Conservation (phyloP, 2,113 vertebrate species). For the Catagonus wagneri region DNA sequence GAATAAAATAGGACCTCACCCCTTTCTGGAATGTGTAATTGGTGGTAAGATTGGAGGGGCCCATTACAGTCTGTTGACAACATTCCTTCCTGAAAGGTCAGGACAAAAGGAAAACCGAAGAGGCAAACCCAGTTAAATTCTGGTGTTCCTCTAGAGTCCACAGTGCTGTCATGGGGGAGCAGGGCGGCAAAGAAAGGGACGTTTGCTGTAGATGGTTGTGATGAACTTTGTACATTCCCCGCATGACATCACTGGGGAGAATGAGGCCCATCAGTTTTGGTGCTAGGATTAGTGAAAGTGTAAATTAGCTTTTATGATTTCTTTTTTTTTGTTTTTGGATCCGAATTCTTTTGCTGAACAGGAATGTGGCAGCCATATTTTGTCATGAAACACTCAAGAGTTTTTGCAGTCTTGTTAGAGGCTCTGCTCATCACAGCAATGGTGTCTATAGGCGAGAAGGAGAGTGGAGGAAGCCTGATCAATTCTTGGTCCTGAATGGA, state of each 20-base stretch:
- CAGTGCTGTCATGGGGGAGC: not conserved
- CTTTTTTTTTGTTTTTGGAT: not conserved
- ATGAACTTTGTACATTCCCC: not conserved
- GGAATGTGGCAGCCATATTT: not conserved
- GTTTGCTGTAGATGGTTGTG: not conserved
- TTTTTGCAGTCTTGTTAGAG: not conserved
- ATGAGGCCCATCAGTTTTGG: not conserved
- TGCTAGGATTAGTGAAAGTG: not conserved
- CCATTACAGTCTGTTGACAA: slow-evolving; percentile 69
- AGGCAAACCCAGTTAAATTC: not conserved
- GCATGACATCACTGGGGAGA: not conserved
- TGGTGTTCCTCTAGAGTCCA: not conserved
- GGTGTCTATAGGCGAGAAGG: not conserved
- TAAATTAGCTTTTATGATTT: not conserved
- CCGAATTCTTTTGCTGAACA: not conserved
- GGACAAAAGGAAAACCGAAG: not conserved
- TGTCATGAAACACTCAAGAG: not conserved
- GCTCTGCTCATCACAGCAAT: too few relatives aligned
- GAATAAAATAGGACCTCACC: slow-evolving; percentile 69
- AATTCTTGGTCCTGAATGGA: not conserved
- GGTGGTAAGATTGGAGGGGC: slow-evolving; percentile 60
- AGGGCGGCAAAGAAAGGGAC: accelerated
- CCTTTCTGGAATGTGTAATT: slow-evolving; percentile 71
- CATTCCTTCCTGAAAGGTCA: slow-evolving; percentile 73
- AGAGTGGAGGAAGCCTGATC: not conserved